A percentile compares a stretch with the other conserved stretches of the same genome.
Evolutionary conservation across 1,140 invertebrate genomes (phyloP).

Genomic region (Rhyzopertha dominica): DNA sequence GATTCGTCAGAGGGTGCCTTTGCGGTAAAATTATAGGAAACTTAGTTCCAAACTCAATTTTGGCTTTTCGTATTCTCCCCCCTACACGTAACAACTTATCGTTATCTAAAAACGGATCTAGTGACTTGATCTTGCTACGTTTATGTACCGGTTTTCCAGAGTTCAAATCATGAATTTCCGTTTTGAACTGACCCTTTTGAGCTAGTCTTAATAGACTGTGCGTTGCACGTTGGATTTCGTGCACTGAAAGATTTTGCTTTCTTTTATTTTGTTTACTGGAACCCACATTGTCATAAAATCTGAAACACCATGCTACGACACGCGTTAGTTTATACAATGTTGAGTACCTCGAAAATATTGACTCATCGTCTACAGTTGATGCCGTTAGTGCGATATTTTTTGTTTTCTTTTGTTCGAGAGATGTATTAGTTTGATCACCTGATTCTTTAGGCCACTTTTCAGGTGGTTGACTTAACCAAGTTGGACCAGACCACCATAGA

Average conservation of each 20-base stretch:
- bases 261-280: neutral
- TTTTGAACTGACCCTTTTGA: conserved; percentile 6
- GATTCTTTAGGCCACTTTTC: conserved; percentile 6
- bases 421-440: too few species aligned
- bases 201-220: conserved; percentile 4
- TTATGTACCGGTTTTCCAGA: neutral
- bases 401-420: too few species aligned
- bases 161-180: conserved; percentile 6
- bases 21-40: conserved; percentile 21
- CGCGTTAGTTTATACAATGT: conserved; percentile 6
- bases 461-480: neutral
- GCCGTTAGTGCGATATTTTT: neutral
- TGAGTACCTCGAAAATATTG: conserved; percentile 7
- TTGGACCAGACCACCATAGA: conserved; percentile 39
- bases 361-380: neutral
- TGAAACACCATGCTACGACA: conserved; percentile 7
- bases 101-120: conserved; percentile 28
- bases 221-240: conserved; percentile 10
- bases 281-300: conserved; percentile 11
- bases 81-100: conserved; percentile 30
- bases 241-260: neutral
- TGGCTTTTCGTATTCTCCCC: conserved; percentile 28
- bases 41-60: conserved; percentile 16
- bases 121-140: conserved; percentile 13
- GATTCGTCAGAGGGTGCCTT: conserved; percentile 17